A percentile compares a stretch with the other conserved stretches of the same genome.
Evolutionary conservation across 2,797 vertebrate genomes (phyloP).

Genomic region (Potorous gilbertii): DNA sequence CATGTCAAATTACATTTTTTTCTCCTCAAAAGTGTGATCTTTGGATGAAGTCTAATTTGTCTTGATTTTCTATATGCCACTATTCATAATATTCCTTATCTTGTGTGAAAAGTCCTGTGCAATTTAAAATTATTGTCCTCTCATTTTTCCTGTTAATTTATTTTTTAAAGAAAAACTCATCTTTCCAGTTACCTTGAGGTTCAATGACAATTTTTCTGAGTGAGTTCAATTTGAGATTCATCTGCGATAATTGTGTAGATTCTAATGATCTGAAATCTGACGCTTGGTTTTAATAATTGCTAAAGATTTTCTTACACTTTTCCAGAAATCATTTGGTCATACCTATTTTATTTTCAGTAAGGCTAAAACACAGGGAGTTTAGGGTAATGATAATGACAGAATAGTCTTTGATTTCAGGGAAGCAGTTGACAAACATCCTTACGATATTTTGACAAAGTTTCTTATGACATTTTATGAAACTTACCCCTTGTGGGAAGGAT

Average conservation of each 20-base stretch:
- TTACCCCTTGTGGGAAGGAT: too few relatives aligned
- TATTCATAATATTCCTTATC: not conserved
- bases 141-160: not conserved
- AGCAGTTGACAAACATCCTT: not conserved
- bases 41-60: not conserved
- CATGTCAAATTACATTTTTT: not conserved
- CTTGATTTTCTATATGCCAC: not conserved
- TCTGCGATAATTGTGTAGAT: not conserved
- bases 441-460: not conserved
- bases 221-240: not conserved
- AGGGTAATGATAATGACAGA: not conserved
- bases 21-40: not conserved
- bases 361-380: not conserved
- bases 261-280: not conserved
- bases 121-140: not conserved
- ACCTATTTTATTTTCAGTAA: not conserved
- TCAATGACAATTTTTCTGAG: not conserved
- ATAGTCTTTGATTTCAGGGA: not conserved
- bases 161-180: not conserved
- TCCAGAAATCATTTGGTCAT: not conserved
- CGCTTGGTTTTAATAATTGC: not conserved
- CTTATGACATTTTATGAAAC: not conserved
- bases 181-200: not conserved
- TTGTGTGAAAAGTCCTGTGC: not conserved
- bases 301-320: not conserved